Evolutionary conservation across 2,888 invertebrate species (phyloP), one percentile per base, ranked within the genome.

Genomic region (Chironomus riparius): DNA sequence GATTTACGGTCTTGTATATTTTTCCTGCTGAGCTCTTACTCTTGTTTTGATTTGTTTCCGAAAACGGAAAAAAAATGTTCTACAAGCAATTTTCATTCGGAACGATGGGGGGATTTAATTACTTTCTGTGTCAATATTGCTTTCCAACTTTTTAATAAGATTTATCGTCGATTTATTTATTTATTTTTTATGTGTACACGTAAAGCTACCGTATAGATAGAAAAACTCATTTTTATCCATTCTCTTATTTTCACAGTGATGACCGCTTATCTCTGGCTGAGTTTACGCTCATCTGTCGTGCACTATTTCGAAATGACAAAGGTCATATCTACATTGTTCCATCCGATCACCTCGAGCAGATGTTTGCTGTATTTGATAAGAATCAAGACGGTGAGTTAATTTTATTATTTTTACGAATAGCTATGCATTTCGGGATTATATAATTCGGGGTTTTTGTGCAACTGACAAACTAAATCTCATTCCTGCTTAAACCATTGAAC

Each of bases 241-340:
- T 38, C 10, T 38, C 38, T 38, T 10, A 10, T 38, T 38, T 24
- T 4, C 65, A 65, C 81, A 92, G 92, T 62, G 94, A 95, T 84
- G 93, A 92, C 77, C 89, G 88, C 80, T 84, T 95, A 79, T 92
- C 90, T 81, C 83, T 91, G 75, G 87, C 87, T 1, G 94, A 95
- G 85, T 95, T 95, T 83, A 88, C 90, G 18, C 85, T 92, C 77
- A 90, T 95, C 81, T 94, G 93, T 83, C 90, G 92, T 78, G 93
- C 94, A 0, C 83, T 95, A 74, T 95, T 95, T 84, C 89, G 94
- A 24, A 94, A 94, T 81, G 93, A 93, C 81, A 89, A 90, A 79
- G 94, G 94, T 0, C 91, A 91, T 83, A 91, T 94, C 79, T 95
- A 95, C 83, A 88, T 89, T 12, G 85, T 95, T 78, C 87, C 91